Percentiles rank a stretch among this genome's conserved stretches.
phyloP scores from a whole-genome alignment of 2,797 vertebrate species.

The Yasuhikotakia modesta region DNA sequence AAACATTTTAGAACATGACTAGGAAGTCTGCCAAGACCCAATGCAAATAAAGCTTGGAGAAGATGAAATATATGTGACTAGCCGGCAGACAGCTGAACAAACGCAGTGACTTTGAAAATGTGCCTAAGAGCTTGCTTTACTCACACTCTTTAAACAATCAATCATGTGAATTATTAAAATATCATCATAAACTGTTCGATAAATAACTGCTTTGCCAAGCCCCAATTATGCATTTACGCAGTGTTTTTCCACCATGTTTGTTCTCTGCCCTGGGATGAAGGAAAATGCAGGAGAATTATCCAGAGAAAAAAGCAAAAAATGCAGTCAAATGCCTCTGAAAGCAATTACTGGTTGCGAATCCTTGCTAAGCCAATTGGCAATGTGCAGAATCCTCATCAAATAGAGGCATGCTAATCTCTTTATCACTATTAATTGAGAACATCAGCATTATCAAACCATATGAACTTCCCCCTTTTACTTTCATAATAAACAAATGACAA shows the following conservation, averaged over 20 bases:
- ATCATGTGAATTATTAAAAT: constrained; percentile 75
- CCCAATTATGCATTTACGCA: constrained; percentile 70
- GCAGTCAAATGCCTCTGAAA: constrained; percentile 56
- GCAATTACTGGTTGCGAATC: constrained; percentile 57
- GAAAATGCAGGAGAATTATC: constrained; percentile 63
- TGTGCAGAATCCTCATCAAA: constrained; percentile 62
- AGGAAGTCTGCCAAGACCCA: constrained; percentile 74
- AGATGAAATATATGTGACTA: constrained; percentile 72
- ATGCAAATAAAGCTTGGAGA: constrained; percentile 71
- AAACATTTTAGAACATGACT: constrained; percentile 71
- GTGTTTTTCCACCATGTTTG: constrained; percentile 58
- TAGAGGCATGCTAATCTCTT: constrained; percentile 62
- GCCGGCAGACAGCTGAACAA: constrained; percentile 77
- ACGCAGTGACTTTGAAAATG: constrained; percentile 74
- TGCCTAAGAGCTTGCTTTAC: constrained; percentile 67
- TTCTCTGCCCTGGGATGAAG: constrained; percentile 53
- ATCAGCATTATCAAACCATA: constrained; percentile 69
- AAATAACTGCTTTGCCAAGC: constrained; percentile 65
- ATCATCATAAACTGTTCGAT: constrained; percentile 74
- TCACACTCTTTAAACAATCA: constrained; percentile 73
- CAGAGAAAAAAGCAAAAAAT: constrained; percentile 18
- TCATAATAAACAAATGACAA: constrained; percentile 65
- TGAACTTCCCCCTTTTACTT: constrained; percentile 62
- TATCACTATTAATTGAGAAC: constrained; percentile 63
- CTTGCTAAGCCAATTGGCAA: constrained; percentile 63